Evolutionary conservation across 2,888 invertebrate species (phyloP), one percentile per base, ranked within the genome.

Genomic region (Sminthurides aquaticus): DNA sequence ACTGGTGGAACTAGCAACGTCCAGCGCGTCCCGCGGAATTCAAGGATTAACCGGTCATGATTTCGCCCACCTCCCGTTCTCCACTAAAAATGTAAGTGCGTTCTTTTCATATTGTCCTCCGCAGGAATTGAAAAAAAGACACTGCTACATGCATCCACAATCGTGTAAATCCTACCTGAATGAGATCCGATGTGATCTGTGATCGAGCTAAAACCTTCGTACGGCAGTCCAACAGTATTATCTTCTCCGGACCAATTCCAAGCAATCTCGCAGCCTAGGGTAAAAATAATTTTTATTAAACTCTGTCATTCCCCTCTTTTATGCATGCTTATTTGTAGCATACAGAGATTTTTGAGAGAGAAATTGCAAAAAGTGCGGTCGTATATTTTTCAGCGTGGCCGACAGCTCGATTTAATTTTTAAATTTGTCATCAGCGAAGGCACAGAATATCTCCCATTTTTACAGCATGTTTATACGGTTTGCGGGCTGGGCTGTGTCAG

Each of bases 1-100:
- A 82, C 80, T 60, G 84, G 81, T 60, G 84, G 79, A 76, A 81
- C 81, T 78, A 82, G 76, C 78, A 82, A 75, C 76, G 80, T 80
- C 83, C 83, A 83, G 77, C 84, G 82, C 69, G 83, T 80, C 66
- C 82, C 83, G 54, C 84, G 79, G 77, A 85, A 85, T 76, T 85
- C 84, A 67, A 85, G 78, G 65, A 82, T 79, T 60, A 85, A 77
- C 67, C 84, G 81, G 77, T 84, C 84, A 77, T 84, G 84, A 67
- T 81, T 81, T 62, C 83, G 80, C 11, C 84, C 84, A 27, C 83
- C 83, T n/a, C 84, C 83, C 49, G 83, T 81, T 66, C 84, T 78
- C 85, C 85, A 85, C 79, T 85, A 81, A 1, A 26, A 18, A 22
- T n/a, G n/a, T n/a, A n/a, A n/a, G n/a, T n/a, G n/a, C n/a, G n/a